Conservation (phyloP, 2,888 invertebrate species). For the Cephus nigrinus region DNA sequence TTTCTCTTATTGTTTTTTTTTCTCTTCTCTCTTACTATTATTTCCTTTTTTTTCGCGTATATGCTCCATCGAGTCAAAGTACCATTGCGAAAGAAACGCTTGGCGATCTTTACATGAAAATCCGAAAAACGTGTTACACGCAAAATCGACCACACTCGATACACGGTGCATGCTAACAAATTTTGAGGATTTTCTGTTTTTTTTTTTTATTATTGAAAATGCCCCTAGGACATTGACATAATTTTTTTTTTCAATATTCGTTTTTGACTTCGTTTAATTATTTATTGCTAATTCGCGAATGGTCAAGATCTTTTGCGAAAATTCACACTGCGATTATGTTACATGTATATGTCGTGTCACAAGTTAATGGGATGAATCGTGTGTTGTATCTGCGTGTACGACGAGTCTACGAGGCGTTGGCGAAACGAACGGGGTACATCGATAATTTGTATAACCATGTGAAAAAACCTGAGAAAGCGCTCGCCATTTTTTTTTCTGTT, state of each 20-base stretch:
- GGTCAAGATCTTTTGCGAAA: background rate
- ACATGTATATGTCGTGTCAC: background rate
- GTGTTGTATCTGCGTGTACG: background rate
- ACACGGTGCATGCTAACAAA: background rate
- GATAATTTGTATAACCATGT: background rate
- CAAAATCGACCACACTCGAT: background rate
- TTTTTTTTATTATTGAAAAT: background rate
- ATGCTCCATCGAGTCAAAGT: background rate
- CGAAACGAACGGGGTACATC: background rate
- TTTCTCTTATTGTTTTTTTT: conserved; percentile 1
- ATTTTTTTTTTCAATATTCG: background rate
- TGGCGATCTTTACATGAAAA: background rate
- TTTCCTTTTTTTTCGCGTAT: background rate
- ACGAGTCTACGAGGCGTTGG: background rate
- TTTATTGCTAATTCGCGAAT: background rate
- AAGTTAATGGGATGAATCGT: background rate
- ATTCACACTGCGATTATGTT: background rate
- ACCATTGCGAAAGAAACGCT: background rate
- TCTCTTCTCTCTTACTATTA: background rate
- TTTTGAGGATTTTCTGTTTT: background rate
- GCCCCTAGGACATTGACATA: background rate
- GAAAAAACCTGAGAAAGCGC: background rate
- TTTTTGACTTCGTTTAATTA: background rate
- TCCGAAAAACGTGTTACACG: background rate
- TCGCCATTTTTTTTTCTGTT: background rate